Evolutionary conservation across 2,888 invertebrate genomes (phyloP).

Genomic region (Perizoma flavofasciatum): DNA sequence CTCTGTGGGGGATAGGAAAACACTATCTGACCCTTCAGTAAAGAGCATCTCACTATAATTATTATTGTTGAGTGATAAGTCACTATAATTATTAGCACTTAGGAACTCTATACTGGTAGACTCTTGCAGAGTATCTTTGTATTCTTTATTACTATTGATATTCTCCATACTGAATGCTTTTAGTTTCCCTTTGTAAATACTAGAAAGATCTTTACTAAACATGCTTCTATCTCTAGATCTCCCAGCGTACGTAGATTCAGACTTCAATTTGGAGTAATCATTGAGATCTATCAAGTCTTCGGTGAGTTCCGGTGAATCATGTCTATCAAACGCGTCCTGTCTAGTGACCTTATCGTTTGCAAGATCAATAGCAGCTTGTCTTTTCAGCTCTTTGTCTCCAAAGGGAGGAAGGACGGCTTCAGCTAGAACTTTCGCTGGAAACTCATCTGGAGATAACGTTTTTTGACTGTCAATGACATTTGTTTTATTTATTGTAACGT

Average conservation of each 20-base stretch:
- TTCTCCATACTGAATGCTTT: constrained; percentile 76
- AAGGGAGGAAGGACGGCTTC: constrained; percentile 52
- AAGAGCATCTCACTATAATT: constrained; percentile 58
- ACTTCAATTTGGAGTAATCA: constrained; percentile 48
- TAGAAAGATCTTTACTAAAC: constrained; percentile 60
- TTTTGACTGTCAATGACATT: constrained; percentile 57
- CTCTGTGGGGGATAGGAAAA: constrained; percentile 58
- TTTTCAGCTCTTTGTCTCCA: constrained; percentile 58
- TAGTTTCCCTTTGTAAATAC: constrained; percentile 70
- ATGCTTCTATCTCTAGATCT: constrained; percentile 54
- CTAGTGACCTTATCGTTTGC: constrained; percentile 46
- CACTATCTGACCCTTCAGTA: constrained; percentile 68
- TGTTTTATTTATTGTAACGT: constrained; percentile 70
- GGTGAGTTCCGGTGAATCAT: constrained; percentile 40
- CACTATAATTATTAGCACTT: constrained; percentile 51
- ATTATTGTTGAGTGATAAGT: constrained; percentile 52
- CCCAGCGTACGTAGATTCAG: constrained; percentile 50
- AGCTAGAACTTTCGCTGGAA: constrained; percentile 42
- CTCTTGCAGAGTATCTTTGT: constrained; percentile 65
- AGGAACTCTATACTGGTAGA: constrained; percentile 73
- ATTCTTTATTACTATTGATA: constrained; percentile 56
- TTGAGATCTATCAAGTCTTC: constrained; percentile 46
- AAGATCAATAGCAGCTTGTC: constrained; percentile 67
- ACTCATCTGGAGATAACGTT: constrained; percentile 39
- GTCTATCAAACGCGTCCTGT: constrained; percentile 52